These are phyloP conservation scores for Chroicocephalus ridibundus DNA, from an alignment of 2,113 vertebrate genomes.

Conservation along the genomic window DNA sequence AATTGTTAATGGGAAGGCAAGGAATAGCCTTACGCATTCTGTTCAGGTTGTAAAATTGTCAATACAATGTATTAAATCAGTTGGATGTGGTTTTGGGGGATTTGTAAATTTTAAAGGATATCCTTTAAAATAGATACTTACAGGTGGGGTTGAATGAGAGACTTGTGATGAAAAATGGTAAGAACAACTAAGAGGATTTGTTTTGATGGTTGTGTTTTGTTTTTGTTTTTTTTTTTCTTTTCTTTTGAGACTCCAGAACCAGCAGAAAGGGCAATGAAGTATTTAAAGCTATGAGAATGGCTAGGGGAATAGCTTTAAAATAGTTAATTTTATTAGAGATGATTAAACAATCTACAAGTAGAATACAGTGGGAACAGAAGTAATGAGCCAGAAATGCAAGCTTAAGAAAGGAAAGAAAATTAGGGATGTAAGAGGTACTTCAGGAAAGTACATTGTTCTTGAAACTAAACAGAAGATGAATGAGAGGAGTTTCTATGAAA, in stretches of 20 bases:
- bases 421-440: background rate
- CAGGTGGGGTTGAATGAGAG: background rate
- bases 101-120: background rate
- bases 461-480: background rate
- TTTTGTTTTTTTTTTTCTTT: background rate
- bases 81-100: background rate
- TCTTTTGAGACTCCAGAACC: background rate
- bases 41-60: background rate
- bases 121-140: background rate
- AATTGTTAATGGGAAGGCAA: background rate
- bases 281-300: background rate
- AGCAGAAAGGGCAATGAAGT: background rate
- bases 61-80: background rate
- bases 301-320: background rate
- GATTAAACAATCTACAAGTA: background rate
- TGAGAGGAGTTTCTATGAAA: background rate
- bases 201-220: no score
- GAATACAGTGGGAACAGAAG: background rate
- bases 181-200: background rate
- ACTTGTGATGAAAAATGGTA: background rate
- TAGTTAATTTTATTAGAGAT: background rate
- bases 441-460: background rate
- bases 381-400: background rate
- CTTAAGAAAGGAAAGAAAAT: background rate
- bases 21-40: background rate